Evolutionary conservation across 2,113 vertebrate genomes (phyloP).

Genomic region (Calyptommatus sinebrachiatus): DNA sequence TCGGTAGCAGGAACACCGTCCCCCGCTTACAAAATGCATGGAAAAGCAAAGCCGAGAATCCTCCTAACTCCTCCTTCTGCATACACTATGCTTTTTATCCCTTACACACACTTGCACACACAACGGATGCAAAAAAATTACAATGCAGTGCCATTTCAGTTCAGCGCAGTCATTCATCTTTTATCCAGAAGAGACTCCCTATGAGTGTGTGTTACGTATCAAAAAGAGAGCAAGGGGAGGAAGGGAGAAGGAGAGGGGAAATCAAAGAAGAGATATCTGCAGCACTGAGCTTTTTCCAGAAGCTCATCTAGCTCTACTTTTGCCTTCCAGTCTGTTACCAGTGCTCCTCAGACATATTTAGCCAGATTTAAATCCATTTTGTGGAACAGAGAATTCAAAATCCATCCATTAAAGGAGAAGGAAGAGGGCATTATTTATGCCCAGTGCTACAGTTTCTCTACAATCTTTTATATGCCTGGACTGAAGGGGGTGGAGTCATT

Average conservation of each 20-base stretch:
- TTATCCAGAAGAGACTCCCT: background rate
- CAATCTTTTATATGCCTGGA: background rate
- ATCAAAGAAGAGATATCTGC: background rate
- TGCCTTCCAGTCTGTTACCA: background rate
- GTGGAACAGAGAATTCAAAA: background rate
- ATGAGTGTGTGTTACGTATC: background rate
- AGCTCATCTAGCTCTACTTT: background rate
- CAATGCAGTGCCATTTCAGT: background rate
- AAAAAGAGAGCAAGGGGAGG: background rate
- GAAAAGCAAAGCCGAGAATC: background rate
- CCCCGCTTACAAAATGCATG: conserved; percentile 5
- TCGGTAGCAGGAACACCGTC: background rate
- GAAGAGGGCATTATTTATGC: background rate
- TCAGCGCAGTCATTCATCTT: background rate
- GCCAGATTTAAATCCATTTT: background rate
- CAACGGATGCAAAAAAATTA: background rate
- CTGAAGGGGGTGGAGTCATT: background rate
- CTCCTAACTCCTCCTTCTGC: background rate
- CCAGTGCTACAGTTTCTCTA: background rate
- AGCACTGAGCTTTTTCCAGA: conserved; percentile 4
- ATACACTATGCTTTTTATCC: background rate
- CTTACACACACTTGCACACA: background rate
- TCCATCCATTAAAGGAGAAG: background rate
- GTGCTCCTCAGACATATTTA: background rate
- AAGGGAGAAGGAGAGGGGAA: background rate